phyloP scores from a whole-genome alignment of 2,888 invertebrate species.

The Lymantria monacha region DNA sequence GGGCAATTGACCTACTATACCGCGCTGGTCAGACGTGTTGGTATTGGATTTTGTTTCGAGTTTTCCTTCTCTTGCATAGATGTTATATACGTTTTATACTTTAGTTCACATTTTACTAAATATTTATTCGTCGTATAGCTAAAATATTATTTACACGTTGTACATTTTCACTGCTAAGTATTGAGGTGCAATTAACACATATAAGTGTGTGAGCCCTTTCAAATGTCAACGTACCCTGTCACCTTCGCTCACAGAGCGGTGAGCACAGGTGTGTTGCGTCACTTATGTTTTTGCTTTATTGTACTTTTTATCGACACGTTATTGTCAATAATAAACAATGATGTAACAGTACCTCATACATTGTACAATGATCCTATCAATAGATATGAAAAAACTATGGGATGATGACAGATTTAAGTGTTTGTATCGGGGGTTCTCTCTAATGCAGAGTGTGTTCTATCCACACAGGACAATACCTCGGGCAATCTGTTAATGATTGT shows the following conservation, averaged over 20 bases:
- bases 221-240: constrained; percentile 12
- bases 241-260: constrained; percentile 9
- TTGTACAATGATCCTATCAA: too few relatives aligned
- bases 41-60: too few relatives aligned
- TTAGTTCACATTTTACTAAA: neutral
- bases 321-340: constrained; percentile 21
- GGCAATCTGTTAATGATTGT: too few relatives aligned
- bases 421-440: too few relatives aligned
- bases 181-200: neutral
- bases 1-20: too few relatives aligned
- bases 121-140: neutral
- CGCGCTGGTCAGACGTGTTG: too few relatives aligned
- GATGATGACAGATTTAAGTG: too few relatives aligned
- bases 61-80: too few relatives aligned
- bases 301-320: constrained; percentile 9
- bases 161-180: constrained; percentile 2
- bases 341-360: constrained; percentile 2
- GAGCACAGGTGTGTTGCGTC: constrained; percentile 9
- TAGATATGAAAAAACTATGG: too few relatives aligned
- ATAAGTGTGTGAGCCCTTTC: constrained; percentile 32
- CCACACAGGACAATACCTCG: too few relatives aligned
- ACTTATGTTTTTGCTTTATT: constrained; percentile 23
- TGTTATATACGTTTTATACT: too few relatives aligned
- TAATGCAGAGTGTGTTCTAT: too few relatives aligned
- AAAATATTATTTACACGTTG: neutral